Evolutionary conservation across 2,797 vertebrate genomes (phyloP).

Genomic region (Myoxocephalus aenaeus): DNA sequence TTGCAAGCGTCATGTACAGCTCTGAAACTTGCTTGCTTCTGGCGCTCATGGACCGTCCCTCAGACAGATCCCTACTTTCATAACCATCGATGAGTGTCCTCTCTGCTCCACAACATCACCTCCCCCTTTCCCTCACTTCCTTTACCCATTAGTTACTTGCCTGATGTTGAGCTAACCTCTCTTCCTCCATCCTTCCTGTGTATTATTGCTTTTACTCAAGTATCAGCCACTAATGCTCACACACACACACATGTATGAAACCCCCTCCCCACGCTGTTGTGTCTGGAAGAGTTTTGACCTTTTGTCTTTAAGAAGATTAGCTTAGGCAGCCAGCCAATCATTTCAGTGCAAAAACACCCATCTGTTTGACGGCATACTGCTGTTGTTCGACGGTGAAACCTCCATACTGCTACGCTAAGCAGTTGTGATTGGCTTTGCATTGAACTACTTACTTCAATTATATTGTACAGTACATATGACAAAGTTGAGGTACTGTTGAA

Average conservation of each 20-base stretch:
- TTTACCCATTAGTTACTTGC: slow-evolving; percentile 28
- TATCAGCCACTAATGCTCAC: slow-evolving; percentile 17
- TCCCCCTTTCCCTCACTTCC: slow-evolving; percentile 14
- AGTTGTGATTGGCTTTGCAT: not conserved
- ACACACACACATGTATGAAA: slow-evolving; percentile 26
- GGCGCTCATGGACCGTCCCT: slow-evolving; percentile 16
- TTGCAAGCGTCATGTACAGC: not conserved
- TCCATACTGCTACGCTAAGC: not conserved
- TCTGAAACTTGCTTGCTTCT: not conserved
- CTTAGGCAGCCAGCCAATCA: slow-evolving; percentile 9
- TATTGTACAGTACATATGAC: not conserved
- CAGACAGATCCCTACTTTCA: slow-evolving; percentile 53
- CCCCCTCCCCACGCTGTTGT: slow-evolving; percentile 39
- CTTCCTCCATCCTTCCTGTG: slow-evolving; percentile 1
- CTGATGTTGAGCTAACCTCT: slow-evolving; percentile 43
- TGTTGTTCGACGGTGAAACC: not conserved
- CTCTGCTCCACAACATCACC: slow-evolving; percentile 4
- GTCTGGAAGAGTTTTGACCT: slow-evolving; percentile 50
- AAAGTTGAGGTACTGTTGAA: not conserved
- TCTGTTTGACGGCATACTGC: slow-evolving; percentile 10
- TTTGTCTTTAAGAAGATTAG: slow-evolving; percentile 36
- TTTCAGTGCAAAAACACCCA: slow-evolving; percentile 20
- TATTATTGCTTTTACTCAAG: slow-evolving; percentile 34
- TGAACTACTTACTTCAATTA: not conserved
- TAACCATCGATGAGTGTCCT: slow-evolving; percentile 26